These are phyloP conservation scores for Bombus sylvicola DNA, from an alignment of 1,140 invertebrate genomes.

Conservation along the genomic window DNA sequence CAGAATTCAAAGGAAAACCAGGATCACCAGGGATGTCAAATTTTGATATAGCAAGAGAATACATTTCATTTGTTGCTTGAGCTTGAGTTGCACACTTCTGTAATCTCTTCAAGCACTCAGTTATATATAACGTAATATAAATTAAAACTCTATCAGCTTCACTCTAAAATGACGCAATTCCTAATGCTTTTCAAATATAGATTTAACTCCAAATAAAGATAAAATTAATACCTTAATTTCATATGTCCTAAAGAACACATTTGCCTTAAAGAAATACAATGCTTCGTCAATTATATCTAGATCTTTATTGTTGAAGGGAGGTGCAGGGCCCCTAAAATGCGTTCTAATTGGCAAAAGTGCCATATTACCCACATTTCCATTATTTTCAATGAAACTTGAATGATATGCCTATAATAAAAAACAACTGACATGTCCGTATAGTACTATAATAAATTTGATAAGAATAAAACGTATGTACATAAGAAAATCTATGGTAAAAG, in stretches of 20 bases:
- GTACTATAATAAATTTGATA: neutral
- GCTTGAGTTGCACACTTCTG: slow-evolving; percentile 95
- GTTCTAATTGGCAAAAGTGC: slow-evolving; percentile 95
- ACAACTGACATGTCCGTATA: neutral
- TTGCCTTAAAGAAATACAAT: slow-evolving; percentile 98
- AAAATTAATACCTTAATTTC: slow-evolving; percentile 93
- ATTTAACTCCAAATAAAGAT: neutral
- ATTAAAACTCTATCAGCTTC: slow-evolving; percentile 98
- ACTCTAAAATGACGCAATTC: slow-evolving; percentile 84
- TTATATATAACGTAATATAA: slow-evolving; percentile 99
- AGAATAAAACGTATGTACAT: neutral
- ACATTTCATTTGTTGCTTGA: slow-evolving; percentile 97
- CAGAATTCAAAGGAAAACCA: slow-evolving; percentile 98
- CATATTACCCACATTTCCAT: slow-evolving; percentile 94
- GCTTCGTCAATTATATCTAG: slow-evolving; percentile 99
- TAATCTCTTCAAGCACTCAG: slow-evolving; percentile 97
- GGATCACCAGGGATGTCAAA: slow-evolving; percentile 98
- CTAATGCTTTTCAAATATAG: neutral
- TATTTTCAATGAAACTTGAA: slow-evolving; percentile 91
- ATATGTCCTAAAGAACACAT: slow-evolving; percentile 99
- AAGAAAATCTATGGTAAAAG: neutral
- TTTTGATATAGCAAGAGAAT: slow-evolving; percentile 95
- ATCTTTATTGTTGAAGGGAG: slow-evolving; percentile 85
- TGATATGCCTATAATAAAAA: slow-evolving; percentile 94
- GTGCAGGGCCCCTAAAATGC: slow-evolving; percentile 94